Evolutionary conservation across 2,888 invertebrate species (phyloP).

Genomic region (Vesta saturnalis): DNA sequence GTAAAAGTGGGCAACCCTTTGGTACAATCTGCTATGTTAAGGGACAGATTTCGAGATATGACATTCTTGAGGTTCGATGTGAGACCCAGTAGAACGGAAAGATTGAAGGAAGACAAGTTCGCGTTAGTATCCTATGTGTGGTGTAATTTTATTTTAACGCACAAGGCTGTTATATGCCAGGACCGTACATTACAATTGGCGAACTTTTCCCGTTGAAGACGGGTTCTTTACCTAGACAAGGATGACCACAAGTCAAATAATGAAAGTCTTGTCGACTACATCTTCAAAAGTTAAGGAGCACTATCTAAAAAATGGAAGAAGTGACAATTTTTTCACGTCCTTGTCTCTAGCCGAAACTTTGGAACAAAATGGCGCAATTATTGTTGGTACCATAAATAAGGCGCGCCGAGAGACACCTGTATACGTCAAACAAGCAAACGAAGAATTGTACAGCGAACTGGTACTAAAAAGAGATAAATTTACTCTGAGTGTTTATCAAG

Average conservation of each 20-base stretch:
- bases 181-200: too few species aligned
- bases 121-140: too few species aligned
- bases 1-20: too few species aligned
- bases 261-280: too few species aligned
- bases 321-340: neutral
- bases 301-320: neutral
- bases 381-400: neutral
- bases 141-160: too few species aligned
- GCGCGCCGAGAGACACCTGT: neutral
- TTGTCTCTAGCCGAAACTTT: neutral
- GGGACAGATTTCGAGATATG: too few species aligned
- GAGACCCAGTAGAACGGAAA: too few species aligned
- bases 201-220: too few species aligned
- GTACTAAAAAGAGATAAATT: neutral
- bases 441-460: neutral
- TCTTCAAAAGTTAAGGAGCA: neutral
- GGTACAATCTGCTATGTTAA: too few species aligned
- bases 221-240: neutral
- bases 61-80: too few species aligned
- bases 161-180: too few species aligned
- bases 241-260: neutral
- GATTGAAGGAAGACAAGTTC: too few species aligned
- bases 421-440: neutral
- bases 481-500: neutral
- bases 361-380: neutral